A percentile compares a stretch with the other conserved stretches of the same genome.
These are phyloP conservation scores for Mallotus villosus DNA, from an alignment of 2,797 vertebrate genomes.

Conservation along the genomic window DNA sequence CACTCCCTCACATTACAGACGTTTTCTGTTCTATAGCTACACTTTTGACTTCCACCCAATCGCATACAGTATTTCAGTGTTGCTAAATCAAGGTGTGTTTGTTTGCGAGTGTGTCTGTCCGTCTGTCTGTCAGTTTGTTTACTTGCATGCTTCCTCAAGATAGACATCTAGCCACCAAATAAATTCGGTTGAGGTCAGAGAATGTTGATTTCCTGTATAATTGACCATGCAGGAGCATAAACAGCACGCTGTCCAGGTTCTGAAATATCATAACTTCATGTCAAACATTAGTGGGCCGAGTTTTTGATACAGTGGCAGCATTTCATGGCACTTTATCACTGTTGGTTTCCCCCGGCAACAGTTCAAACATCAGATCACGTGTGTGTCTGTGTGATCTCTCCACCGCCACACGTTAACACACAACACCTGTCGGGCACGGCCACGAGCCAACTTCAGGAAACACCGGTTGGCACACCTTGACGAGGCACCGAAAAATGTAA, in stretches of 20 bases:
- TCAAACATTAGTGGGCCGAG: too few relatives aligned
- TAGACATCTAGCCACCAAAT: neutral
- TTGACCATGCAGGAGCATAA: neutral
- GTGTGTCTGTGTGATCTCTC: constrained; percentile 32
- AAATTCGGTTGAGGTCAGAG: neutral
- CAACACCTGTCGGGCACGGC: constrained; percentile 50
- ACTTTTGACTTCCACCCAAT: too few relatives aligned
- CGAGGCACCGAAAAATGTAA: constrained; percentile 54
- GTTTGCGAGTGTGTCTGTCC: constrained; percentile 4
- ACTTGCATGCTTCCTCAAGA: constrained; percentile 4
- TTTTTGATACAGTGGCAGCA: neutral
- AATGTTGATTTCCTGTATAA: neutral
- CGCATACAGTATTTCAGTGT: neutral
- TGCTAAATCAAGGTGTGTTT: neutral
- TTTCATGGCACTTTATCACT: neutral
- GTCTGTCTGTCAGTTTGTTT: neutral
- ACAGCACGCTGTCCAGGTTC: neutral
- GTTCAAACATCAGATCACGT: constrained; percentile 35
- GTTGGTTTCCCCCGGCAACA: too few relatives aligned
- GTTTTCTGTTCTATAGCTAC: constrained; percentile 2
- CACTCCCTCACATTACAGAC: neutral
- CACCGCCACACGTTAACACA: constrained; percentile 47
- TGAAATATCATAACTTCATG: too few relatives aligned
- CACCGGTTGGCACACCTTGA: constrained; percentile 47
- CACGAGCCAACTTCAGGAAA: constrained; percentile 61